Evolutionary conservation across 2,113 vertebrate genomes (phyloP).

Genomic region (Hypocryptadius cinnamomeus): DNA sequence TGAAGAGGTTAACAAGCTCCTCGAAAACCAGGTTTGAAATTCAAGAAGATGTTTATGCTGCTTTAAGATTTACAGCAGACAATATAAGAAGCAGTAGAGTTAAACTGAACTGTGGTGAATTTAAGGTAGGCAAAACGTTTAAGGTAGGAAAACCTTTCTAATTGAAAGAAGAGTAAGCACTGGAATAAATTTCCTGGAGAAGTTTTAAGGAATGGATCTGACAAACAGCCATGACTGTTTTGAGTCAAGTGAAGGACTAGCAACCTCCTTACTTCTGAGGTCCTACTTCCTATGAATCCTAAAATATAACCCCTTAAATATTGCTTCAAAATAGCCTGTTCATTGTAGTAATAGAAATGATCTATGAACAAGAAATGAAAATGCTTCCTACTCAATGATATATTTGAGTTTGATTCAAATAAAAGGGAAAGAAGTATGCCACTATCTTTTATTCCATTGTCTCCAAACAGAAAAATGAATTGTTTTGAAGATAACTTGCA

Average conservation of each 20-base stretch:
- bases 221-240: background rate
- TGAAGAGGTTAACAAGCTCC: background rate
- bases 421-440: background rate
- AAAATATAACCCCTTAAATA: background rate
- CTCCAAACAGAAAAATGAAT: background rate
- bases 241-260: background rate
- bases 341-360: background rate
- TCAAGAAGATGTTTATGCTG: background rate
- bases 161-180: background rate
- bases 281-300: background rate
- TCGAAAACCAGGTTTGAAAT: background rate
- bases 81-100: background rate
- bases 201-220: background rate
- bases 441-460: background rate
- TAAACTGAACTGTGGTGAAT: background rate
- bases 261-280: background rate
- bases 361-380: background rate
- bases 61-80: background rate
- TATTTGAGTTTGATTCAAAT: background rate
- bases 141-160: background rate
- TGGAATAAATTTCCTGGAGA: background rate
- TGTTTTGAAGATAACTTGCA: background rate
- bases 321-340: background rate
- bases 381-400: background rate
- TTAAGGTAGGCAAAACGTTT: background rate